phyloP scores from a whole-genome alignment of 1,140 invertebrate species.

The Cydia amplana region DNA sequence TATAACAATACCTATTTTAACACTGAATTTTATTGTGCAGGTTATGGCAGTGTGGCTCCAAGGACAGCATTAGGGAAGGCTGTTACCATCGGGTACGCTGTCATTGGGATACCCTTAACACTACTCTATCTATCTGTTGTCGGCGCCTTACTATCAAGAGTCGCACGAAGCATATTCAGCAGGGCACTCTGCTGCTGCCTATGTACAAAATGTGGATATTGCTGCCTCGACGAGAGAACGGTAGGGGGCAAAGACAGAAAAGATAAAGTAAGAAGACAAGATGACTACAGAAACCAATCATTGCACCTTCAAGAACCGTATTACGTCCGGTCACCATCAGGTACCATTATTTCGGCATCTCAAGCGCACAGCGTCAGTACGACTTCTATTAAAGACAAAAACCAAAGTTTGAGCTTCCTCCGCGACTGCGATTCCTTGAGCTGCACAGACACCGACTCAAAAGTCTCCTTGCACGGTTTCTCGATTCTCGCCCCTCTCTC shows the following conservation, averaged over 20 bases:
- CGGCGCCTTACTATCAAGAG: constrained; percentile 89
- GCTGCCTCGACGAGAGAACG: constrained; percentile 89
- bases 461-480: constrained; percentile 85
- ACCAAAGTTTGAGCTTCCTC: constrained; percentile 66
- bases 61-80: constrained; percentile 89
- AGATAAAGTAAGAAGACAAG: constrained; percentile 87
- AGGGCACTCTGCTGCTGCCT: constrained; percentile 90
- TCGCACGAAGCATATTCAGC: constrained; percentile 93
- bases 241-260: constrained; percentile 89
- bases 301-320: constrained; percentile 88
- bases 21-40: constrained; percentile 79
- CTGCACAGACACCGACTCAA: constrained; percentile 85
- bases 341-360: constrained; percentile 77
- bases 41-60: constrained; percentile 93
- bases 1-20: background rate
- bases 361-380: constrained; percentile 79
- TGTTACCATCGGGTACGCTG: constrained; percentile 93
- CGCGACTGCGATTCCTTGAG: constrained; percentile 85
- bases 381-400: constrained; percentile 81
- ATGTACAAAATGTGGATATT: constrained; percentile 91
- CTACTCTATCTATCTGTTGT: constrained; percentile 92
- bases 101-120: constrained; percentile 94
- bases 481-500: constrained; percentile 88
- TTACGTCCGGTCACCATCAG: constrained; percentile 87
- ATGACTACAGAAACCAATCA: constrained; percentile 85